Conservation (phyloP, 2,888 invertebrate species). For the Harpalus rubripes region DNA sequence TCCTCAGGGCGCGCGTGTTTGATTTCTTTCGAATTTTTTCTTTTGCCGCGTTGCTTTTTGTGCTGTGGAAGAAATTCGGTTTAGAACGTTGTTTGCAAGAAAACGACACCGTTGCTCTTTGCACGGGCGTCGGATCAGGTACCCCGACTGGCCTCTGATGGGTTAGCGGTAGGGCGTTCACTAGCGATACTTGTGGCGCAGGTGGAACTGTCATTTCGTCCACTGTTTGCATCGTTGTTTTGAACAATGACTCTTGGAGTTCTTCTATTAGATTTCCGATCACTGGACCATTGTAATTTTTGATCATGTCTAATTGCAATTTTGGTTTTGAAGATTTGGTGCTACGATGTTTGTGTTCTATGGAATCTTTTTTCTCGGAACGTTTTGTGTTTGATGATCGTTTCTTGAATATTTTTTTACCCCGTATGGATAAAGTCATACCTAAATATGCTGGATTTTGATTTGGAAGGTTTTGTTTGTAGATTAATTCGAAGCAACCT, state of each 20-base stretch:
- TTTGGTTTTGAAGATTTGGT: conserved; percentile 73
- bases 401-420: conserved; percentile 81
- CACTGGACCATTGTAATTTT: conserved; percentile 82
- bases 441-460: conserved; percentile 91
- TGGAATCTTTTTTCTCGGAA: conserved; percentile 72
- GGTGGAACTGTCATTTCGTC: conserved; percentile 22
- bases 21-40: conserved; percentile 69
- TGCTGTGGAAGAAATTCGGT: conserved; percentile 73
- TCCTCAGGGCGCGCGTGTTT: conserved; percentile 50
- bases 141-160: conserved; percentile 5
- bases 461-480: conserved; percentile 85
- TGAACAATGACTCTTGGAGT: conserved; percentile 79
- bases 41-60: conserved; percentile 73
- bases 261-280: conserved; percentile 85
- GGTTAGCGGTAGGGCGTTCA: not conserved
- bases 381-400: conserved; percentile 70
- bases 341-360: conserved; percentile 70
- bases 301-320: conserved; percentile 75
- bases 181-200: conserved; percentile 32
- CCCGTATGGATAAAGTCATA: conserved; percentile 84
- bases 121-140: conserved; percentile 64
- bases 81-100: conserved; percentile 72
- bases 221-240: conserved; percentile 40
- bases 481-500: conserved; percentile 89
- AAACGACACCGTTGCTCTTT: conserved; percentile 69